Conservation (phyloP, 1,140 invertebrate genomes). For the Tribolium madens region DNA sequence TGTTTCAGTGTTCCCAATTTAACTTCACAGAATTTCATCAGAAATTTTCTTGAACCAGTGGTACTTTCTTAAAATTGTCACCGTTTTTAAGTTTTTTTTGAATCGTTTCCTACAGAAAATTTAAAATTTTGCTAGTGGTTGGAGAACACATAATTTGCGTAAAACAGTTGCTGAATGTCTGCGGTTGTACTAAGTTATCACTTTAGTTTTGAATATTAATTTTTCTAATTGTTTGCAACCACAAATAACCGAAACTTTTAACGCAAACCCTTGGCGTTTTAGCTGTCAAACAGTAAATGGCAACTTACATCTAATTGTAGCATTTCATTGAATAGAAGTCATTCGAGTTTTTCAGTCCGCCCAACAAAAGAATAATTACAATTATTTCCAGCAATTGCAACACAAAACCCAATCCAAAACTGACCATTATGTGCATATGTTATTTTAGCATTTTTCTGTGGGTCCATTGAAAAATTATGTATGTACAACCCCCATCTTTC, state of each 20-base stretch:
- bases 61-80: too few species aligned
- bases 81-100: too few species aligned
- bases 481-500: slow-evolving; percentile 17
- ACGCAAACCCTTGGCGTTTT: not conserved
- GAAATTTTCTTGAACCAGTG: too few species aligned
- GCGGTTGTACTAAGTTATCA: too few species aligned
- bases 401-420: slow-evolving; percentile 50
- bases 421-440: slow-evolving; percentile 59
- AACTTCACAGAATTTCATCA: too few species aligned
- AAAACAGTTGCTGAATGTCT: too few species aligned
- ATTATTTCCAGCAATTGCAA: slow-evolving; percentile 55
- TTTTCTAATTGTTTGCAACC: too few species aligned
- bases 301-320: not conserved
- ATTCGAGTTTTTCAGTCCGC: not conserved
- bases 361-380: slow-evolving; percentile 50
- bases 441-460: slow-evolving; percentile 54
- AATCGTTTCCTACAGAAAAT: too few species aligned
- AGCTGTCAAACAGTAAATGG: not conserved
- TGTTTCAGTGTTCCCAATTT: too few species aligned
- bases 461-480: slow-evolving; percentile 51
- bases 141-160: too few species aligned
- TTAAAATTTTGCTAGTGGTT: too few species aligned
- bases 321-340: not conserved
- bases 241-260: not conserved
- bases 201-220: too few species aligned